phyloP scores from a whole-genome alignment of 37 sponge, comb jelly and placozoan genomes.

The Geodia barretti region DNA sequence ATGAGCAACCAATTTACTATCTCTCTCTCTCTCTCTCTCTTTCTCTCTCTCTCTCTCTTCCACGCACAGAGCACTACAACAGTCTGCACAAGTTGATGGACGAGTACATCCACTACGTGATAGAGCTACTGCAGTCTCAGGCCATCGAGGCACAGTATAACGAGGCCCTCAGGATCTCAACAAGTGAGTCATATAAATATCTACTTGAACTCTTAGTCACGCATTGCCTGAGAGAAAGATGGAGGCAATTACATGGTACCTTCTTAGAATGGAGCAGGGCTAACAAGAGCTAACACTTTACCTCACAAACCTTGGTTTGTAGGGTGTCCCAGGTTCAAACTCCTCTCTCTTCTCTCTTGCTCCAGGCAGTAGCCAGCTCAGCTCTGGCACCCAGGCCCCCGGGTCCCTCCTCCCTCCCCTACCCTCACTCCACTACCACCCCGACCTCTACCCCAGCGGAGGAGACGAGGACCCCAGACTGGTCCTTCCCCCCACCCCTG shows the following conservation, averaged over 20 bases:
- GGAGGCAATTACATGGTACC: too few relatives aligned
- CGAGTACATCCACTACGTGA: conserved; percentile 76
- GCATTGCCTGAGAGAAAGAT: too few relatives aligned
- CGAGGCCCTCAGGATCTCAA: conserved; percentile 3
- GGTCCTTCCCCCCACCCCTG: conserved; percentile 34
- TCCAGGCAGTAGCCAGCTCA: background rate
- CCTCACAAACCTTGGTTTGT: too few relatives aligned
- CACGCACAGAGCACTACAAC: conserved; percentile 55
- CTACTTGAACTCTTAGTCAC: too few relatives aligned
- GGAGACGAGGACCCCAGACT: background rate
- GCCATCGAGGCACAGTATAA: conserved; percentile 62
- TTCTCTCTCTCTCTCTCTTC: background rate
- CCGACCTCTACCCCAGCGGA: background rate
- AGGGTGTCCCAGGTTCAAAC: too few relatives aligned
- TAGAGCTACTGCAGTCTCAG: conserved; percentile 64
- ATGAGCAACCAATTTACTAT: background rate
- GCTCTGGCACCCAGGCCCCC: background rate
- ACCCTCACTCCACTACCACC: background rate
- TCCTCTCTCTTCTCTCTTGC: background rate
- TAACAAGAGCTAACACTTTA: too few relatives aligned
- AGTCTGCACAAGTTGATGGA: conserved; percentile 41
- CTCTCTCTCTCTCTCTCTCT: conserved; percentile 6
- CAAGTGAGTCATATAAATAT: conserved; percentile 53
- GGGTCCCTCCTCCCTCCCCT: background rate
- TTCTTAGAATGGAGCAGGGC: too few relatives aligned